A percentile compares a stretch with the other conserved stretches of the same genome.
These are phyloP conservation scores for Chrysogorgia sp. DNA, from an alignment of 92 coral and sea anemone genomes.

Conservation along the genomic window DNA sequence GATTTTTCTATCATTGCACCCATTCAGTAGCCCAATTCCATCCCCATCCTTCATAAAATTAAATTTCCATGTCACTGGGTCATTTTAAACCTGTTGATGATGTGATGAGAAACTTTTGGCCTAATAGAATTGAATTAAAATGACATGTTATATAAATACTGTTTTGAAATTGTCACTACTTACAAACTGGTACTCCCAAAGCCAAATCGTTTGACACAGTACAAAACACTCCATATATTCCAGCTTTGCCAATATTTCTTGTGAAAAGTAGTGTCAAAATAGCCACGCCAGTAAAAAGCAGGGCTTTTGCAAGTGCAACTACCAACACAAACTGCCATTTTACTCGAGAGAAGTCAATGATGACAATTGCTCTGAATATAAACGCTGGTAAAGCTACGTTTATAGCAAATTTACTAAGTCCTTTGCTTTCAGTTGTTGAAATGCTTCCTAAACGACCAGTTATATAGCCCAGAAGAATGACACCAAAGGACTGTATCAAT, in stretches of 20 bases:
- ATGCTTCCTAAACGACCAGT: conserved; percentile 82
- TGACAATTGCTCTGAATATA: conserved; percentile 76
- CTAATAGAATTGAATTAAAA: too few species aligned
- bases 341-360: conserved; percentile 66
- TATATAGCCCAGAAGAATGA: conserved; percentile 80
- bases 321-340: conserved; percentile 81
- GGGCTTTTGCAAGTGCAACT: conserved; percentile 69
- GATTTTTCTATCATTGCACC: too few species aligned
- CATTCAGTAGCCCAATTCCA: too few species aligned
- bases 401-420: conserved; percentile 74
- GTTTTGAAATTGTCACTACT: conserved; percentile 45
- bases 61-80: too few species aligned
- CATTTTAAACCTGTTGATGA: too few species aligned
- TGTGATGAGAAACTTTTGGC: too few species aligned
- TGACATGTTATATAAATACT: too few species aligned
- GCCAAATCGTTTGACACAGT: conserved; percentile 91
- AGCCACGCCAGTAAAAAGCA: background rate
- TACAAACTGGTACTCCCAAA: conserved; percentile 81
- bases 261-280: conserved; percentile 67
- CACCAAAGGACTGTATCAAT: conserved; percentile 70
- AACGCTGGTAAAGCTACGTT: conserved; percentile 77
- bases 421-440: conserved; percentile 78
- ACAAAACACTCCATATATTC: conserved; percentile 77
- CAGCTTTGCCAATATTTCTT: conserved; percentile 81
- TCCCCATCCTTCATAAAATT: too few species aligned